These are phyloP conservation scores for Dendrocincla fuliginosa DNA, from an alignment of 2,797 vertebrate species.

Conservation along the genomic window DNA sequence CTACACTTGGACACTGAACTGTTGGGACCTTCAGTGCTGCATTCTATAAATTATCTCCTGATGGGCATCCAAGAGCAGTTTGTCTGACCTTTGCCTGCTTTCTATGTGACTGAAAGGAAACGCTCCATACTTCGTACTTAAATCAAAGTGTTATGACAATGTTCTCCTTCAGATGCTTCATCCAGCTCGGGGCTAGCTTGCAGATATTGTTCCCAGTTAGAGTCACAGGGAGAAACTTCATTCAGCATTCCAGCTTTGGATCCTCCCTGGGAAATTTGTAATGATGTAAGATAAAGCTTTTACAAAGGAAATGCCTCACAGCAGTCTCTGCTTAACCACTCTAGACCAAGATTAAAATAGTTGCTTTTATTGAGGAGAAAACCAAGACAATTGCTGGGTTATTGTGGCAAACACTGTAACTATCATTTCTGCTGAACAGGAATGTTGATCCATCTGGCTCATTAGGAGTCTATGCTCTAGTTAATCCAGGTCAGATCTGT, in stretches of 20 bases:
- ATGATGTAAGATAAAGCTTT: not conserved
- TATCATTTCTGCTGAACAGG: not conserved
- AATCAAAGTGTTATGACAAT: not conserved
- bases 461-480: not conserved
- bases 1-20: not conserved
- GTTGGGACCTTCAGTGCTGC: not conserved
- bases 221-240: not conserved
- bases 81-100: not conserved
- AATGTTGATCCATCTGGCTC: conserved; percentile 37
- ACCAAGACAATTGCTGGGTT: not conserved
- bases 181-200: not conserved
- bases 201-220: not conserved
- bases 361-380: not conserved
- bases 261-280: not conserved
- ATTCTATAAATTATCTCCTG: not conserved
- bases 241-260: not conserved
- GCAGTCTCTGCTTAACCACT: not conserved
- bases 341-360: not conserved
- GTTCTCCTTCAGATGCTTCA: not conserved
- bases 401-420: not conserved
- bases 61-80: not conserved
- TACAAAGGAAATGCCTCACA: not conserved
- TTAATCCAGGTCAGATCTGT: conserved; percentile 50
- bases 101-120: not conserved
- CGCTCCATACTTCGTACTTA: not conserved